phyloP scores from a whole-genome alignment of 2,888 invertebrate genomes.

The Ashinkailepas kermadecensis region DNA sequence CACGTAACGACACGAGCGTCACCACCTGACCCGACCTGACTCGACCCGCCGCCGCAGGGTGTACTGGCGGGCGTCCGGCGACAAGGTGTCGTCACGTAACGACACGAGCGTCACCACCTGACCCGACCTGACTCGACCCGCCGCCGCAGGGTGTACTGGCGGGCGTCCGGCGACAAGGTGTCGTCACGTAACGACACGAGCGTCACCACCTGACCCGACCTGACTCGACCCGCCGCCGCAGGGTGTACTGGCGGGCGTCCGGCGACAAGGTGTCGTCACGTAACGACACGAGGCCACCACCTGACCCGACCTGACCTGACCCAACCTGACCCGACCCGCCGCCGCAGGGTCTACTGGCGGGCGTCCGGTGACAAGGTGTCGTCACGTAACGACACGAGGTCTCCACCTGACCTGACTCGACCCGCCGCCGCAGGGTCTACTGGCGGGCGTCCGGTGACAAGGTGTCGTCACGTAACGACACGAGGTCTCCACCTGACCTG shows the following conservation, averaged over 20 bases:
- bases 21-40: neutral
- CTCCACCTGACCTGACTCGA: no score
- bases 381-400: neutral
- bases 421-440: slow-evolving; percentile 1
- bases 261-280: neutral
- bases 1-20: neutral
- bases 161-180: neutral
- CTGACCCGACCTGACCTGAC: no score
- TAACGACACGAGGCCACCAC: slow-evolving; percentile 7
- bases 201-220: neutral
- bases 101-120: neutral
- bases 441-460: neutral
- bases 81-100: neutral
- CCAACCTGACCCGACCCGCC: no score
- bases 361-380: neutral
- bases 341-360: slow-evolving; percentile 16
- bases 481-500: neutral
- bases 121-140: no score
- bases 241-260: slow-evolving; percentile 6
- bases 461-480: neutral
- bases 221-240: neutral
- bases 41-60: neutral
- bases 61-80: neutral
- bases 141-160: slow-evolving; percentile 12
- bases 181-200: neutral